Evolutionary conservation across 1,140 invertebrate genomes (phyloP), one percentile per base, ranked within the genome.

Genomic region (Nasonia vitripennis): DNA sequence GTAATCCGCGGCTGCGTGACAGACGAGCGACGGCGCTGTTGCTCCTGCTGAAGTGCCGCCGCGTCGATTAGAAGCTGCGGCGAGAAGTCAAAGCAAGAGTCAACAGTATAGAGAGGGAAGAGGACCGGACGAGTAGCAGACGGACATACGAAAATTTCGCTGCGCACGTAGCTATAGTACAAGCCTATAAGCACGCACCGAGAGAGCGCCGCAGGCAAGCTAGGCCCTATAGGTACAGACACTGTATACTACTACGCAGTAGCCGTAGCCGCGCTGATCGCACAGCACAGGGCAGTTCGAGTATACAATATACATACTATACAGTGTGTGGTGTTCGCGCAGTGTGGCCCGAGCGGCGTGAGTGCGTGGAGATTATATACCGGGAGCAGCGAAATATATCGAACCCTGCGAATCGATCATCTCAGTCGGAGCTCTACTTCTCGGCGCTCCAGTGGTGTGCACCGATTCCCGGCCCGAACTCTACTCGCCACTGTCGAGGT

Each of bases 1-100:
- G 78, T 85, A 85, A 85, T 75, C 10, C 7, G 37, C 82, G 74
- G 34, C 78, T 17, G 62, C 31, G 11, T 31, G 34, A n/a, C 51
- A 71, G 62, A 48, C 55, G 79, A 45, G 11, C 68, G 27, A 27
- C 80, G 27, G 68, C 70, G 68, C 68, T 37, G 74, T 27, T 55
- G 81, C 34, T 62, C n/a, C 78, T 34, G 78, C 81, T 62, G 71
- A 48, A 31, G 41, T 71, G 55, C 20, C 68, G 41, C 48, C 73
- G 68, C 73, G 37, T 75, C 14, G 2, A 41, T 71, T 34, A 4
- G 37, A 41, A n/a, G 37, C 27, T 75, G 73, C 14, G 37, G 73
- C 11, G 17, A 20, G 6, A 27, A 31, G 68, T 34, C 27, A 34
- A 27, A 71, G 68, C 23, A 27, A 23, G 7, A 12, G 9, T n/a